Evolutionary conservation across 1,140 invertebrate genomes (phyloP), one percentile per base, ranked within the genome.

Genomic region (Heliconius nattereri): DNA sequence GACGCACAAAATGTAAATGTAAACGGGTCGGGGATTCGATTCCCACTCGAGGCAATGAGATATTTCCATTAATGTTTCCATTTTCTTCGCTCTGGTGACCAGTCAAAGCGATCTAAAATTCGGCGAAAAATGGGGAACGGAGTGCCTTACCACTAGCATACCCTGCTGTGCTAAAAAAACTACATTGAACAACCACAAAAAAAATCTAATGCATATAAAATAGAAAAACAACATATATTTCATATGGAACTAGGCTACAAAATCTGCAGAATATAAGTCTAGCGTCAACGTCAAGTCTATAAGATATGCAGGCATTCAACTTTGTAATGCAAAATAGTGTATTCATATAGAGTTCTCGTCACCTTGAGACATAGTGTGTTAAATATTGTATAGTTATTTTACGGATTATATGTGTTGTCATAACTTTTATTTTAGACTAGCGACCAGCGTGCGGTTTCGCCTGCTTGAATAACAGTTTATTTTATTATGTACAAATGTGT

Each of bases 251-350:
- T 29, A 26, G 20, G 9, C 60, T 66, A 29, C 11, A 29, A 29
- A 7, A 29, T 29, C 60, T 66, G 5, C 60, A 66, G 60, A 11
- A 26, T 66, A 9, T 66, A 29, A 26, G 5, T 66, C 23, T 7
- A 66, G 54, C 13, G 0, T 9, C 11, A 5, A 29, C 23, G 60
- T 66, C 13, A 66, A 26, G 23, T 66, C 23, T 16, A 29, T 70
- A 76, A 76, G 19, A 66, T 40, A 66, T 66, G 26, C 60, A 66
- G 26, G 23, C 37, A 45, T 75, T 29, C 45, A 8, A 35, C 49
- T 45, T 54, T 52, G 45, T 74, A 74, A 73, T 73, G 35, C 11
- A 73, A 66, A 66, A 66, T 29, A 23, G 60, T 66, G 11, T 66
- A 66, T 66, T 66, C 60, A 66, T 66, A 66, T 29, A 29, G 26